Base-by-base conservation (phyloP, 2,113 vertebrate species). In the Thinocorus orbignyianus region DNA sequence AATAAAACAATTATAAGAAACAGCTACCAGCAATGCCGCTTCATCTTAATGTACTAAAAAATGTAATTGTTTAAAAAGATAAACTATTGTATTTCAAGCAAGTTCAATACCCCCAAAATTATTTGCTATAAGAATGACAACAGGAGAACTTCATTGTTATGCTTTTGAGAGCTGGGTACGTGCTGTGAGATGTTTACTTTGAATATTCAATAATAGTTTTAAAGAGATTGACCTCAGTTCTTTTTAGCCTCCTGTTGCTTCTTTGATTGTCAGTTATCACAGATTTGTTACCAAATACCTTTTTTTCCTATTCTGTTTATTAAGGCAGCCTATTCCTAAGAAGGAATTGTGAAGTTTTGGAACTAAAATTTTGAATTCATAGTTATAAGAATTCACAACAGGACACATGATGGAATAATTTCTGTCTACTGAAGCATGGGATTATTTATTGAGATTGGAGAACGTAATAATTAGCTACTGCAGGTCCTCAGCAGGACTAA, bases 11-110 rank as follows among this genome's bases (percentile, higher is more conserved):
- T 2, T 1, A 3, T 55, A 71, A 76, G 41, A 73, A 78, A 8
- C 3, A 37, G 19, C 25, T 69, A 10, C 41, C 2, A 9, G 14
- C 7, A 72, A 13, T 58, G 2, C 6, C 7, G 1, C 3, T 88
- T 87, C 13, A 55, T 49, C 62, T 52, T 65, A 52, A 86, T 70
- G 6, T 54, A 77, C 11, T 68, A 22, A 49, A 48, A 54, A 17
- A 2, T 54, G 7, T 51, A 33, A 35, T 19, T 37, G 44, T 60
- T 79, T 30, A 15, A 62, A 77, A 86, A 81, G 4, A 48, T 13
- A 37, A 74, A 52, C 2, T 48, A 8, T 33, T 81, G 3, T 9
- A 46, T 69, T 78, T 68, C 16, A n/a, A 55, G 16, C 3, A 39
- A 62, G 5, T 35, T 79, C 9, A 81, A 30, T 39, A 39, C 1